These are phyloP conservation scores for Acrobasis suavella DNA, from an alignment of 2,888 invertebrate species.

Conservation along the genomic window DNA sequence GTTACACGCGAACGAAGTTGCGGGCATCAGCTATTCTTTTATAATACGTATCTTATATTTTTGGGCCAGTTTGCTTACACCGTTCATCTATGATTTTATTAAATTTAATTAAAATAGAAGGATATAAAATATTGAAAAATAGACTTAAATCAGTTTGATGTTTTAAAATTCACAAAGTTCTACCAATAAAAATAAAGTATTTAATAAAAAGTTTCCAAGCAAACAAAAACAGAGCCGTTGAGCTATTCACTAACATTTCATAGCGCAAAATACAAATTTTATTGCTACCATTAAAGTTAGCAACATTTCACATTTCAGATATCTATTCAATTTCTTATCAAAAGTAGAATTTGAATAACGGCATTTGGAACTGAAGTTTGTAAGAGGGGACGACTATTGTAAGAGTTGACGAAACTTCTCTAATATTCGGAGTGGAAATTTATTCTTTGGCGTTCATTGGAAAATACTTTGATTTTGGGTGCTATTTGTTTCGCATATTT, in stretches of 20 bases:
- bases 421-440: slow-evolving; percentile 73
- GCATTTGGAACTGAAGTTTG: slow-evolving; percentile 62
- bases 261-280: slow-evolving; percentile 41
- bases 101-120: too few species aligned
- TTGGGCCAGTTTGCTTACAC: too few species aligned
- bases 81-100: too few species aligned
- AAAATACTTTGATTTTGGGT: slow-evolving; percentile 61
- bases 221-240: slow-evolving; percentile 17
- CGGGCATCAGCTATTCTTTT: too few species aligned
- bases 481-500: background rate
- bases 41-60: too few species aligned
- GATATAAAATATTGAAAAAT: too few species aligned
- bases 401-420: slow-evolving; percentile 66
- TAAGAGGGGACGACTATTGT: slow-evolving; percentile 66
- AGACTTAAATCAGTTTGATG: too few species aligned
- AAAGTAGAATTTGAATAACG: slow-evolving; percentile 73
- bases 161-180: background rate
- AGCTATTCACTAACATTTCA: slow-evolving; percentile 15
- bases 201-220: slow-evolving; percentile 6
- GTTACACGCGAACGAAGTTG: too few species aligned
- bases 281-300: slow-evolving; percentile 53
- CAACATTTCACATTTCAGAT: slow-evolving; percentile 59
- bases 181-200: slow-evolving; percentile 1
- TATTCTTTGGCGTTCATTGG: slow-evolving; percentile 65
- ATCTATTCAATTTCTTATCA: slow-evolving; percentile 73